A percentile compares a stretch with the other conserved stretches of the same genome.
Conservation (phyloP, 2,113 vertebrate genomes). For the Chiloscyllium plagiosum region DNA sequence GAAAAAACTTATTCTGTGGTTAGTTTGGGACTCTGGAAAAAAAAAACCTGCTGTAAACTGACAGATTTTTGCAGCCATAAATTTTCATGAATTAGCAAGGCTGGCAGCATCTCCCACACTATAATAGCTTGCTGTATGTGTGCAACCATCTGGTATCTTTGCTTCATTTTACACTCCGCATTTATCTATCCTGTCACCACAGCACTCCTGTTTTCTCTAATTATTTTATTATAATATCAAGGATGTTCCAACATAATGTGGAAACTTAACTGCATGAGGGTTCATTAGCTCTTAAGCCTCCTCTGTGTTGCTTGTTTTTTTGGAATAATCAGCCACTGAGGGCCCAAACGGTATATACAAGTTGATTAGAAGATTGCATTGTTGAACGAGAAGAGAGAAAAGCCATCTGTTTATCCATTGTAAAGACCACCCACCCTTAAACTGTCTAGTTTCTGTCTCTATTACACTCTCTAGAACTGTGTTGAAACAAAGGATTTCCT, state of each 20-base stretch:
- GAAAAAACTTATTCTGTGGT: constrained; percentile 42
- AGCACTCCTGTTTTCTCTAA: constrained; percentile 52
- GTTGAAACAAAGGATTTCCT: neutral
- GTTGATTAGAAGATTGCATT: neutral
- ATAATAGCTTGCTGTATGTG: constrained; percentile 57
- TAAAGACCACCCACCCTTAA: neutral
- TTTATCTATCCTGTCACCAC: constrained; percentile 58
- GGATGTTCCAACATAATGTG: constrained; percentile 54
- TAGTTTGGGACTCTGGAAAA: neutral
- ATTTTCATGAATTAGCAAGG: constrained; percentile 75
- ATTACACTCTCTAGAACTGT: neutral
- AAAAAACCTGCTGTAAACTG: constrained; percentile 66
- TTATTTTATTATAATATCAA: constrained; percentile 53
- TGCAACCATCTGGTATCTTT: constrained; percentile 55
- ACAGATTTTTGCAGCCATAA: constrained; percentile 73
- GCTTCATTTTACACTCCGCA: constrained; percentile 53
- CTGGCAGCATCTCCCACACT: constrained; percentile 58
- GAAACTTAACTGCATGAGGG: constrained; percentile 48
- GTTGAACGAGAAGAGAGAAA: neutral
- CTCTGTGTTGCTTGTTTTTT: constrained; percentile 53
- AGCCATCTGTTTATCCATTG: neutral
- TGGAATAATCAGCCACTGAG: constrained; percentile 38
- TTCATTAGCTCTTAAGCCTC: constrained; percentile 57
- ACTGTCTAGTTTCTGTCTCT: neutral
- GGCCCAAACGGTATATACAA: neutral